phyloP scores from a whole-genome alignment of 2,797 vertebrate genomes.

The Pseudochirops corinnae region DNA sequence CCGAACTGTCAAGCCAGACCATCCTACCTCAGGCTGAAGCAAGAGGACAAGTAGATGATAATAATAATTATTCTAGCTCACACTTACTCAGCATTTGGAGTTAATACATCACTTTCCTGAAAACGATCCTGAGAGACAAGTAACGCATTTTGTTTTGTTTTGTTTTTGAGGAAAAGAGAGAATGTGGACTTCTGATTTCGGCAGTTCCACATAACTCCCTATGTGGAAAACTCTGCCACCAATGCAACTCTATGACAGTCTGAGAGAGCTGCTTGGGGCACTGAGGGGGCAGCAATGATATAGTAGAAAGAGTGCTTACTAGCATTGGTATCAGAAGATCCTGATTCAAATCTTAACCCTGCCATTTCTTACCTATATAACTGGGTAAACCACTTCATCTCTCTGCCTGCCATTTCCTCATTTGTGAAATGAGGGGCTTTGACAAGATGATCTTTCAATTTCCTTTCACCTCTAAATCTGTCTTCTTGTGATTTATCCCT shows the following conservation, averaged over 20 bases:
- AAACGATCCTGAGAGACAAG: background rate
- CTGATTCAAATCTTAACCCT: background rate
- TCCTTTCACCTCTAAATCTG: background rate
- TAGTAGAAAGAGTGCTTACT: background rate
- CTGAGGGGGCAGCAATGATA: background rate
- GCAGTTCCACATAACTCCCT: background rate
- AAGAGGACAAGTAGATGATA: background rate
- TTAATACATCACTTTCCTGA: background rate
- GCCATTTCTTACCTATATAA: background rate
- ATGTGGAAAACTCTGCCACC: background rate
- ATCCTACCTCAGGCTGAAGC: background rate
- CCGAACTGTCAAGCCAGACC: slow-evolving; percentile 4
- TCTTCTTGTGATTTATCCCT: background rate
- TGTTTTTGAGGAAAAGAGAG: background rate
- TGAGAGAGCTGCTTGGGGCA: background rate
- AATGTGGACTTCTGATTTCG: background rate
- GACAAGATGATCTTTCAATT: background rate
- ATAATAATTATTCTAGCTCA: no score
- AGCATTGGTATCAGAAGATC: no score
- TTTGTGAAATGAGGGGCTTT: background rate
- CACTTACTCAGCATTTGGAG: background rate
- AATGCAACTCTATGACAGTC: background rate
- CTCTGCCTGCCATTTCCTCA: background rate
- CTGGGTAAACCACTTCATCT: background rate
- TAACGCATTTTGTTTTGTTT: background rate